Evolutionary conservation across 2,113 vertebrate species (phyloP), one percentile per base, ranked within the genome.

Genomic region (Grammomys surdaster): DNA sequence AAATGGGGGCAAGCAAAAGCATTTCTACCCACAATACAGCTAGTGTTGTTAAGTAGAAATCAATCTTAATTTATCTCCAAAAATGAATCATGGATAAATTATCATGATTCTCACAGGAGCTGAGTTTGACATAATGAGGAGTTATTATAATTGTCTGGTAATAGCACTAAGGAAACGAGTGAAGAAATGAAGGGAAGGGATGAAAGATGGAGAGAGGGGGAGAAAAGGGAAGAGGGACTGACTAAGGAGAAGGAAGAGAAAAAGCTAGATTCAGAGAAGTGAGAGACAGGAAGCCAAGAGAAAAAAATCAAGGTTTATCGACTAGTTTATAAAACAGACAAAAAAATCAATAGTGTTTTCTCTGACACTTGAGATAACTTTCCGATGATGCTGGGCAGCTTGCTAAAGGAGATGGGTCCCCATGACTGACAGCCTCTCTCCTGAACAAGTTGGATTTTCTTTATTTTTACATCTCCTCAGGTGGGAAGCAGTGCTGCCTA

Each of bases 261-360:
- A 43, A 81, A 1, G 19, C 9, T n/a, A 80, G 40, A 56, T 65
- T 75, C 1, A 33, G 88, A 77, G 58, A 94, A 56, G 58, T 13
- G 85, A 95, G 56, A 95, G 72, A 26, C 65, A 94, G 72, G 40
- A 60, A 93, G 65, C 65, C 65, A 70, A 80, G 96, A 87, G 85
- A 65, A 86, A 93, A 85, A 95, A 87, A 97, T 88, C 93, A 95
- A 97, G 95, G 84, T 87, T 96, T 98, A 98, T 98, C 98, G 98
- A 98, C 98, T 98, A 92, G 96, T 98, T 98, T 98, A 98, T 98
- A 98, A 98, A 98, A 97, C 97, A 97, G 96, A 96, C 97, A 95
- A 98, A 98, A 72, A 97, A 98, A 98, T 98, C 98, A 97, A 98
- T 98, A 97, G 78, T 95, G 90, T 98, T 98, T 98, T 98, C 98